phyloP scores from a whole-genome alignment of 2,888 invertebrate species.

The Anoplius nigerrimus region DNA sequence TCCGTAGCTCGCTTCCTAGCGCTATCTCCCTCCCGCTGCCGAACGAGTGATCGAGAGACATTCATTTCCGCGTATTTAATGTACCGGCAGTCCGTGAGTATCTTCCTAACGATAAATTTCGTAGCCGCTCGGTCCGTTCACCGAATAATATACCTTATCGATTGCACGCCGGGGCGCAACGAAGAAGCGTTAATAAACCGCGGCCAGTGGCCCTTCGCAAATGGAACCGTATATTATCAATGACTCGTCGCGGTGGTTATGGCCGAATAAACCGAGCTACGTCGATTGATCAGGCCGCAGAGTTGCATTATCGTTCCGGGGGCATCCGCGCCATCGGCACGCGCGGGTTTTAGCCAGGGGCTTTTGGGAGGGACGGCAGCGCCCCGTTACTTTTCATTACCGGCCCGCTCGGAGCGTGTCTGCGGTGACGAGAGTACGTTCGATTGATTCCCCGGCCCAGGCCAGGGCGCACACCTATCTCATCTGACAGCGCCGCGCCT shows the following conservation, averaged over 20 bases:
- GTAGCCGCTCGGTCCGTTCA: neutral
- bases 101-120: neutral
- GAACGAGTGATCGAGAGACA: too few species aligned
- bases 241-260: conserved; percentile 41
- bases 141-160: conserved; percentile 36
- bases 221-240: conserved; percentile 49
- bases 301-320: conserved; percentile 25
- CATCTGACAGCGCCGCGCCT: too few species aligned
- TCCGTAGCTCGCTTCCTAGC: too few species aligned
- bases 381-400: conserved; percentile 20
- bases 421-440: conserved; percentile 12
- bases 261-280: conserved; percentile 36
- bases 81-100: too few species aligned
- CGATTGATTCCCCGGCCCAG: conserved; percentile 12
- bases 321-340: neutral
- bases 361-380: too few species aligned
- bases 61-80: too few species aligned
- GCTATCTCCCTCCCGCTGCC: too few species aligned
- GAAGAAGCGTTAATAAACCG: conserved; percentile 50
- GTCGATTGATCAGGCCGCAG: conserved; percentile 20
- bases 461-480: too few species aligned
- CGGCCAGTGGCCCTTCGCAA: conserved; percentile 29
- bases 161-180: conserved; percentile 29
- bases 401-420: conserved; percentile 1
- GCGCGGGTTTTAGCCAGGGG: neutral